Base-by-base conservation (phyloP, 1,140 invertebrate species). In the Drosophila ohnishii region DNA sequence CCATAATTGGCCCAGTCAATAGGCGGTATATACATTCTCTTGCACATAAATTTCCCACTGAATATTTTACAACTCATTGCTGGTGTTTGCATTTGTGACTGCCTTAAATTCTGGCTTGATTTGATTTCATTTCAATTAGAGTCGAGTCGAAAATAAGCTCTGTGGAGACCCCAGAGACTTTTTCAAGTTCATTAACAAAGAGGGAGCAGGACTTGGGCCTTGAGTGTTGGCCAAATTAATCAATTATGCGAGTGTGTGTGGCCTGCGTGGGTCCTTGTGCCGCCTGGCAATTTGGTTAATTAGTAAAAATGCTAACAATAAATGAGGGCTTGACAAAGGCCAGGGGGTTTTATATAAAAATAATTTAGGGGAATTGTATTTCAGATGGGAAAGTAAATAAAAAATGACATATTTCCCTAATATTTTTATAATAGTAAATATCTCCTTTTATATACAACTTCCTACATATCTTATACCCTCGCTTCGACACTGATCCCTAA, bases 1-100 rank as follows among this genome's bases (percentile, higher is more conserved):
- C 64, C 79, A 72, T 88, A 88, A 88, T 88, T 88, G 85, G 84
- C 58, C 44, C 22, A 88, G 80, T 88, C 84, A 88, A 88, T 88
- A 88, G 59, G 65, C 40, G 62, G 40, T 40, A 51, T 34, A 34
- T 19, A 53, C n/a, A 34, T 53, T 14, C 1, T 4, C 42, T 11
- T 10, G 65, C 80, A 51, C 58, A 79, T 83, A 50, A 75, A 80
- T 80, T 75, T 59, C 44, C 8, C 51, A 30, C 48, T 59, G 69
- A 72, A 72, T 72, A 72, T 71, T 71, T 72, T 71, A 71, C 65
- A 72, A 59, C 66, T 59, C 53, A 72, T 59, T 72, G 69, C 40
- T 71, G 42, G 63, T 37, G 51, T 70, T 77, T 64, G 61, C 64
- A 70, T 63, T 53, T 78, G 78, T 59, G 64, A 70, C 42, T 45